Evolutionary conservation across 2,797 vertebrate species (phyloP), one percentile per base, ranked within the genome.

Genomic region (Sebastes itinus): DNA sequence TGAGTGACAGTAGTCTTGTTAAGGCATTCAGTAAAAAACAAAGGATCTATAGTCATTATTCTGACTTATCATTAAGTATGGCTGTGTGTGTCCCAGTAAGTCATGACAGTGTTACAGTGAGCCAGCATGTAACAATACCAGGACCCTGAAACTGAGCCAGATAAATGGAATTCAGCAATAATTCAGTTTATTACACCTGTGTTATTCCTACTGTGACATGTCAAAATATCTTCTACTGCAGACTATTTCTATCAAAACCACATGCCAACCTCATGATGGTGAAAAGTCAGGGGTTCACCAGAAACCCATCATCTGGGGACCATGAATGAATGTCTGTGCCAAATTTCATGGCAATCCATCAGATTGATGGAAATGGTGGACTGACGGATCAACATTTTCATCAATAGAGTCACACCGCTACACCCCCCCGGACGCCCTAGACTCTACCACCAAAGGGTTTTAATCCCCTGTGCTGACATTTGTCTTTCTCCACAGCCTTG

Each of bases 401-500:
- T 54, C n/a, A 22, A 46, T 22, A 22, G 20, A 54, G 52, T 20
- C 20, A 22, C n/a, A 12, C n/a, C n/a, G 52, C 52, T 55, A 23
- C 46, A 20, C 7, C 46, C 46, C 18, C 16, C 13, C 7, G 38
- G 46, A 20, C 3, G 2, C 1, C 0, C 7, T 25, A 32, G 32
- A 75, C 38, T 7, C 1, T 32, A 14, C 61, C 64, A 35, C 61
- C 64, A 58, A 75, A 71, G 49, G 16, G 33, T 16, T 32, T 71
- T 56, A 20, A 20, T 52, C 23, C 25, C 25, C 27, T 58, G 58
- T 59, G 52, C 58, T 67, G 67, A 79, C 72, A 80, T 75, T 77
- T 87, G 72, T 86, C 70, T 66, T 38, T 77, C 64, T 71, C 60
- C 72, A 65, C 76, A 73, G 59, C 52, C 58, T 76, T 77, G 75